Evolutionary conservation across 2,888 invertebrate genomes (phyloP), one percentile per base, ranked within the genome.

Genomic region (Lymantria monacha): DNA sequence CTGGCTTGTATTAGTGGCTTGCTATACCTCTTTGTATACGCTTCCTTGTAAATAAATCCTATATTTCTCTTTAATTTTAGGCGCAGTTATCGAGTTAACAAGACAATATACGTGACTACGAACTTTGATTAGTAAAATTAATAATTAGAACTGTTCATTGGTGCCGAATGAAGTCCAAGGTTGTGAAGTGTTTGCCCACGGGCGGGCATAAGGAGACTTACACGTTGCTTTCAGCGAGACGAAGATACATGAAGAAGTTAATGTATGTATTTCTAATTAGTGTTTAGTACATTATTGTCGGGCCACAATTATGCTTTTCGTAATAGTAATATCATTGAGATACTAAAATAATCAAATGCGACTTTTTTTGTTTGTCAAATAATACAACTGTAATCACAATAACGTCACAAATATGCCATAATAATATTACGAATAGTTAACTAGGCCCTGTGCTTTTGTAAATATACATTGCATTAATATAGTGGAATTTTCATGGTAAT

Each of bases 211-310:
- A 93, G 76, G 93, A 93, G 86, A 91, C 93, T 44, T 93, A 93
- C 78, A 92, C 93, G 14, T 85, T 91, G 72, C 83, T 93, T 63
- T 92, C 93, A 51, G 92, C 93, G 51, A 92, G 93, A 81, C 91
- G 93, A 80, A 89, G 93, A 86, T 89, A 93, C 86, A 93, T 93
- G 93, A 93, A 93, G 92, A 94, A 93, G 79, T 79, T 93, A 83
- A 87, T 92, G 94, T 94, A 92, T 89, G 93, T 93, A 89, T 49
- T 44, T 43, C 13, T 40, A 40, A 3, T 22, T 22, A 22, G 22
- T 22, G n/a, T 22, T 22, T 22, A 22, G 22, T 22, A 5, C 2
- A 36, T 36, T 36, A 36, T 2, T 36, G 9, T 3, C 7, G 9
- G n/a, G 2, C 8, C 33, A n/a, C 22, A 22, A 22, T 22, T 5